phyloP scores from a whole-genome alignment of 2,113 vertebrate species.

The Campylomormyrus numenius region DNA sequence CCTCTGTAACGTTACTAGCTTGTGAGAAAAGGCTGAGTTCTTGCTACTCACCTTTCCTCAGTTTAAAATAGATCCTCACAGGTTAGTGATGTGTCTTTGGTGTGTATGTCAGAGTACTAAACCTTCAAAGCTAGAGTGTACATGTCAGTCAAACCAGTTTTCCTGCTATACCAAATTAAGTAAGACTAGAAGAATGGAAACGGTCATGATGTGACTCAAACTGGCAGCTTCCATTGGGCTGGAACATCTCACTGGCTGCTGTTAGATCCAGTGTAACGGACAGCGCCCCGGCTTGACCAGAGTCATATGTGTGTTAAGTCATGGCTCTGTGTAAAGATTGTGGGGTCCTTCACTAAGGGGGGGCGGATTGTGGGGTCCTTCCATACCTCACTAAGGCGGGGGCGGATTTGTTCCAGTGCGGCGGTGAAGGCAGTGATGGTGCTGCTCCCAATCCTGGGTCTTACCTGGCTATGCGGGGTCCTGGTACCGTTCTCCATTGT shows the following conservation, averaged over 20 bases:
- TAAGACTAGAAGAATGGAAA: conserved; percentile 57
- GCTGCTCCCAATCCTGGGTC: conserved; percentile 66
- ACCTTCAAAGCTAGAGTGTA: not conserved
- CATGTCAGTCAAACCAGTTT: not conserved
- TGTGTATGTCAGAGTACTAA: not conserved
- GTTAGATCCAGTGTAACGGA: not conserved
- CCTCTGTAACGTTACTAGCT: not conserved
- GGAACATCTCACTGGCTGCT: conserved; percentile 29
- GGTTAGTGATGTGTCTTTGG: not conserved
- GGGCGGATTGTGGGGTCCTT: not conserved
- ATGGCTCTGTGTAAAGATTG: not conserved
- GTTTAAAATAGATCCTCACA: not conserved
- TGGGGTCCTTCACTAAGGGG: not conserved
- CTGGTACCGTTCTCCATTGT: conserved; percentile 64
- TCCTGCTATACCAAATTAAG: conserved; percentile 49
- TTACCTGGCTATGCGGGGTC: conserved; percentile 68
- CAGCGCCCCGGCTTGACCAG: not conserved
- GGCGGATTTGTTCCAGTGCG: conserved; percentile 44
- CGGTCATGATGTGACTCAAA: conserved; percentile 58
- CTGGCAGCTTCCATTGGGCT: conserved; percentile 47
- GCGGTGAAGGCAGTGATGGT: conserved; percentile 68
- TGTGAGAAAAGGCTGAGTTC: not conserved
- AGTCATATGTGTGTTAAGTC: not conserved
- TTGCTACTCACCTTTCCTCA: not conserved
- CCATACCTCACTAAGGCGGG: not conserved